Conservation (phyloP, 2,113 vertebrate species). For the Rhabdomys dilectus region DNA sequence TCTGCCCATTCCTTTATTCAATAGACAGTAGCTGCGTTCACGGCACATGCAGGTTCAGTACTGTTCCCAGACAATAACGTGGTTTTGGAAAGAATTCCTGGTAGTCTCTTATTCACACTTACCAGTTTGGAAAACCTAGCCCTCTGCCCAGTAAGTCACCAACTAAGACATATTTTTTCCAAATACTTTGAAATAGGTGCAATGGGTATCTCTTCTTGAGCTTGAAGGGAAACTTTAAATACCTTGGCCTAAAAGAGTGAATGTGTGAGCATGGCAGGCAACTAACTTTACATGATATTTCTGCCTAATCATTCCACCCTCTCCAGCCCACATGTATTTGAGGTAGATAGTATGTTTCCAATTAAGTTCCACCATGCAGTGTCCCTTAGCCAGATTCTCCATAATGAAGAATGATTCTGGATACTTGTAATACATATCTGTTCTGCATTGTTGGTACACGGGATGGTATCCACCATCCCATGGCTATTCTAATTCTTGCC, state of each 20-base stretch:
- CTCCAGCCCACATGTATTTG: neutral
- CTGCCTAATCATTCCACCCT: neutral
- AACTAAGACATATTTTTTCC: neutral
- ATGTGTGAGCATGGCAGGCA: neutral
- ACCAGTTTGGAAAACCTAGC: neutral
- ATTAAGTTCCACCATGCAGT: neutral
- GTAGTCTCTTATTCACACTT: slow-evolving; percentile 33
- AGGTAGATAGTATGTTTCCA: neutral
- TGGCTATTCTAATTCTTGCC: neutral
- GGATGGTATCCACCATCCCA: neutral
- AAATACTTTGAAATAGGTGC: neutral
- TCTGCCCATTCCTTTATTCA: neutral
- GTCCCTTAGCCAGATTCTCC: neutral
- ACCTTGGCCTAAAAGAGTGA: slow-evolving; percentile 22
- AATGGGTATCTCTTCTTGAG: neutral
- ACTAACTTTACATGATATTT: neutral
- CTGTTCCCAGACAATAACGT: neutral
- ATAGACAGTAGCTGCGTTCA: slow-evolving; percentile 25
- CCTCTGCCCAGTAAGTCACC: neutral
- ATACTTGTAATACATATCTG: neutral
- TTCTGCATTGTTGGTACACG: neutral
- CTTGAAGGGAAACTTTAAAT: slow-evolving; percentile 25
- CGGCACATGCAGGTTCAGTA: neutral
- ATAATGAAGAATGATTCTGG: neutral
- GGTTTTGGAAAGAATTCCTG: slow-evolving; percentile 10